Evolutionary conservation across 2,888 invertebrate species (phyloP), one percentile per base, ranked within the genome.

Genomic region (Therioaphis trifolii): DNA sequence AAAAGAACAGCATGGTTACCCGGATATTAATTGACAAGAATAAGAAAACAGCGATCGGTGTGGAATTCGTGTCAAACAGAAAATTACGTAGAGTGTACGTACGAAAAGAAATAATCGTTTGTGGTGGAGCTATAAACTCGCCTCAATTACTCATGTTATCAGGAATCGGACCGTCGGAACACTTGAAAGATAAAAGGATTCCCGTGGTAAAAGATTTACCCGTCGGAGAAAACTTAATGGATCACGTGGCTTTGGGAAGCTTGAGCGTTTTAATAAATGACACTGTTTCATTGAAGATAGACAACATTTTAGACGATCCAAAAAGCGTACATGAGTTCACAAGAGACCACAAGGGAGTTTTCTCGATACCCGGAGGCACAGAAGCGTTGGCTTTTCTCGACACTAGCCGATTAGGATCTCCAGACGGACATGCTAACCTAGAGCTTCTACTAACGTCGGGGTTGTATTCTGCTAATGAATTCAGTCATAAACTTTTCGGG

Each of bases 91-190:
- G 90, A 85, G 91, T 92, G 68, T 88, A 90, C 86, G 93, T 93
- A 1, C 91, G 89, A 63, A 93, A 92, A 87, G 94, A 94, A 89
- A 92, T 95, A 0, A 93, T 96, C 84, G 86, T 95, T 58, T 92
- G 93, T 58, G 94, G 93, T 0, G 95, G 95, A 7, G 91, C 94
- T 4, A 91, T 95, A 49, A 93, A 94, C 88, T 91, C 94, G 7
- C 94, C 95, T 0, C 94, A 95, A 88, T 87, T 96, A 7, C 89
- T 96, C 24, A 93, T 95, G 93, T 88, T 95, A 21, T 95, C 95
- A 4, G 96, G 95, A 4, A 91, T 95, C 7, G 94, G 94, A 0
- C 93, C 93, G 0, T 90, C 88, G 85, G 88, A 90, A 40, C 92
- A 93, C 87, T 89, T 94, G 71, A 89, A 90, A 84, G 88, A 91